Evolutionary conservation across 2,888 invertebrate species (phyloP), one percentile per base, ranked within the genome.

Genomic region (Globia sparganii): DNA sequence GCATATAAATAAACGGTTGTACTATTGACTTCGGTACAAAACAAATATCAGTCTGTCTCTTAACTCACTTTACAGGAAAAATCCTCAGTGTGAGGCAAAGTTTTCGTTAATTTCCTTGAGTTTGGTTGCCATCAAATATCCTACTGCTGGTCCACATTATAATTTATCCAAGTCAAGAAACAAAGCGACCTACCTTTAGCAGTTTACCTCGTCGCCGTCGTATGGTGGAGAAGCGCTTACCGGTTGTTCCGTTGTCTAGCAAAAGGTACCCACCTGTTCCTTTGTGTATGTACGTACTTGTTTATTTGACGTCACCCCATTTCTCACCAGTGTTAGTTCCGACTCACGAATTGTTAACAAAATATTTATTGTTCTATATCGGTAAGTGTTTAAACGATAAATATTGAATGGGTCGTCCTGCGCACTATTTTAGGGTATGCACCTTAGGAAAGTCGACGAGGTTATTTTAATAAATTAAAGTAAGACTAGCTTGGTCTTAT

Each of bases 351-450:
- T 80, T 75, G 85, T 68, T 74, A 74, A 6, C 6, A 43, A 67
- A 84, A 81, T 72, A 59, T 78, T 43, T 72, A 85, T 69, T 67
- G 73, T 80, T 64, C 46, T 46, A 61, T 34, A 64, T 59, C 37
- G 46, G 76, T 43, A 58, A 58, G 34, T 34, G 59, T 67, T 53
- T 28, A 67, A 49, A 53, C 40, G 18, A 70, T 76, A 66, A 46
- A 62, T 66, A 61, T 66, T 21, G 49, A 62, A 34, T 15, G 1
- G 9, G 21, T 37, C 13, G 9, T 56, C n/a, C 34, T 28, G 53
- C 6, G n/a, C n/a, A 46, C 28, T 59, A 53, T 77, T 59, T 31
- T n/a, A 56, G 4, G 11, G 18, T 68, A n/a, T 18, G 5, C 13
- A 65, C 21, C 34, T 49, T 6, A 37, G 15, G 25, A 49, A 28